Percentiles rank a stretch among this genome's conserved stretches.
phyloP scores from a whole-genome alignment of 35 echinoderm and acorn worm species.

The Acanthaster planci region DNA sequence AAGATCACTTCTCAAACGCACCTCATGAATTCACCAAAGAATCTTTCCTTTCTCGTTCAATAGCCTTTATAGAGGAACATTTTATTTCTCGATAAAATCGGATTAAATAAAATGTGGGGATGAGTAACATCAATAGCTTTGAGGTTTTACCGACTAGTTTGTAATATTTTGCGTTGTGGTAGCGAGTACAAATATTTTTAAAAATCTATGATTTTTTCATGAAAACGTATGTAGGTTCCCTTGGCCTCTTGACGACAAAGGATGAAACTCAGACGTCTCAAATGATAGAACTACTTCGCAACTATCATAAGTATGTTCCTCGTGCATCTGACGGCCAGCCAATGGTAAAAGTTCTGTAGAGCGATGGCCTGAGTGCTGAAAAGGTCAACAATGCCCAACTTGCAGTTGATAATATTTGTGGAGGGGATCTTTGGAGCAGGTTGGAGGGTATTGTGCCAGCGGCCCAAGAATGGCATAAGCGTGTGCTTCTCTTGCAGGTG shows the following conservation, averaged over 20 bases:
- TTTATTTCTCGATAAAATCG: no score
- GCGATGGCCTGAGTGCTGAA: neutral
- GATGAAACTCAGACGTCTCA: neutral
- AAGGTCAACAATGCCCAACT: neutral
- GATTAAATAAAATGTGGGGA: no score
- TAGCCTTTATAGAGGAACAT: no score
- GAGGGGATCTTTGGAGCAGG: neutral
- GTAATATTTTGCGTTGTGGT: no score
- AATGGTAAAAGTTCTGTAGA: neutral
- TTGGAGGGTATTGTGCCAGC: neutral
- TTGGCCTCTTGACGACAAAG: neutral
- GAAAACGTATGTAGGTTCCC: neutral
- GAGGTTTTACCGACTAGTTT: no score
- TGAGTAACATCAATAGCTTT: no score
- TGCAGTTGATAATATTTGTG: neutral
- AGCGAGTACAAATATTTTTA: no score
- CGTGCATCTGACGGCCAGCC: neutral
- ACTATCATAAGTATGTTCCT: neutral
- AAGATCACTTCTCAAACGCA: neutral
- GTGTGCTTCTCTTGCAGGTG: neutral
- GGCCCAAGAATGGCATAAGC: neutral
- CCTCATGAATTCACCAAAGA: neutral
- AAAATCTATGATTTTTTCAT: no score
- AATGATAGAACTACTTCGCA: neutral
- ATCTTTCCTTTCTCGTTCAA: no score